phyloP scores from a whole-genome alignment of 2,888 invertebrate genomes.

The Drosophila meridionalis region DNA sequence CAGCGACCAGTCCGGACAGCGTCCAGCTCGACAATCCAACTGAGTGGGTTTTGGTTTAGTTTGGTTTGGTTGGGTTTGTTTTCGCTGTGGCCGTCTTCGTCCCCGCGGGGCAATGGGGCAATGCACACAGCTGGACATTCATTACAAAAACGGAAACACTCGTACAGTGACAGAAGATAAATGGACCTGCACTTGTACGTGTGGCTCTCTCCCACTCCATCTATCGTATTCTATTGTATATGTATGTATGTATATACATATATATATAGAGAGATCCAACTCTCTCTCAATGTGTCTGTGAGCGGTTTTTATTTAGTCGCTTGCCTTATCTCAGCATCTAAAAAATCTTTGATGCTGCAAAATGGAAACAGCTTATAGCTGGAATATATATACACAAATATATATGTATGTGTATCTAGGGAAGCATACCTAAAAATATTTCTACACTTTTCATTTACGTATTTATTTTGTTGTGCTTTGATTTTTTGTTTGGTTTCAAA shows the following conservation, averaged over 20 bases:
- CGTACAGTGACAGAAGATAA: slow-evolving; percentile 79
- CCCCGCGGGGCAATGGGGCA: slow-evolving; percentile 72
- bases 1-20: slow-evolving; percentile 62
- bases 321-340: slow-evolving; percentile 78
- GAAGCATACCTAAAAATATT: slow-evolving; percentile 17
- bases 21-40: slow-evolving; percentile 66
- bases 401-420: slow-evolving; percentile 1
- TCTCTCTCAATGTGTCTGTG: slow-evolving; percentile 47
- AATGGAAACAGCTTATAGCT: slow-evolving; percentile 72
- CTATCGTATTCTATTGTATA: neutral
- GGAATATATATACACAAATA: slow-evolving; percentile 6
- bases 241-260: neutral
- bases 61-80: slow-evolving; percentile 49
- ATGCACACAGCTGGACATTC: slow-evolving; percentile 80
- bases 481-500: slow-evolving; percentile 51
- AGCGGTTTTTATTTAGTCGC: slow-evolving; percentile 79
- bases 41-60: slow-evolving; percentile 54
- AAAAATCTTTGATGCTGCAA: slow-evolving; percentile 74
- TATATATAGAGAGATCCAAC: slow-evolving; percentile 24
- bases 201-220: slow-evolving; percentile 37
- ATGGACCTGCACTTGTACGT: slow-evolving; percentile 79
- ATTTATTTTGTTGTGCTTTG: slow-evolving; percentile 23
- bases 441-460: slow-evolving; percentile 44
- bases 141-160: slow-evolving; percentile 80
- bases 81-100: slow-evolving; percentile 32